Evolutionary conservation across 37 sponge, comb jelly and placozoan species (phyloP).

Genomic region (Halichondria panicea): DNA sequence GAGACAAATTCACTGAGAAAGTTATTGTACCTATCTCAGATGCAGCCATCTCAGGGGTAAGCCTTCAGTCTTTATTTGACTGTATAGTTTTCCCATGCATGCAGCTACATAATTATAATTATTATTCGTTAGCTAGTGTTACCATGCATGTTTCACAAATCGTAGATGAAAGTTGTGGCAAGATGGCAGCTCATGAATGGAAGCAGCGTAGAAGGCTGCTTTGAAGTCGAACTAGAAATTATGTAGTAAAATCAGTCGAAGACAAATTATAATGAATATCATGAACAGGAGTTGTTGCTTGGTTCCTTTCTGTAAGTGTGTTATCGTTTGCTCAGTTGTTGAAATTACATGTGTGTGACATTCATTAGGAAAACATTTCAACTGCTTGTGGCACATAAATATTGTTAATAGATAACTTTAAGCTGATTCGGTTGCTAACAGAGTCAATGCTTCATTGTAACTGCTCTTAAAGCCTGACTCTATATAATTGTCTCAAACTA

Average conservation of each 20-base stretch:
- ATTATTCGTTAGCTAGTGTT: too few species aligned
- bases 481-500: constrained; percentile 61
- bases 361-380: too few species aligned
- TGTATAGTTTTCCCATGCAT: neutral
- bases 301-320: too few species aligned
- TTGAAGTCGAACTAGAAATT: constrained; percentile 31
- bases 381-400: too few species aligned
- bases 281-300: too few species aligned
- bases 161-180: constrained; percentile 8
- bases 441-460: constrained; percentile 54
- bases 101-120: too few species aligned
- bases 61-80: neutral
- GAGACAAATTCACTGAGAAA: neutral
- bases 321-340: too few species aligned
- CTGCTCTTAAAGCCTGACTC: constrained; percentile 62
- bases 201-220: neutral
- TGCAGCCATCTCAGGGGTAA: constrained; percentile 6
- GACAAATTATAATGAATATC: too few species aligned
- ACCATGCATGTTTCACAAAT: too few species aligned
- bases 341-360: too few species aligned
- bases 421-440: constrained; percentile 21
- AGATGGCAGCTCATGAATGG: constrained; percentile 20
- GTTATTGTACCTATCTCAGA: neutral
- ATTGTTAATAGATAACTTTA: too few species aligned
- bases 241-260: too few species aligned